Percentiles rank a stretch among this genome's conserved stretches.
phyloP scores from a whole-genome alignment of 2,888 invertebrate genomes.

The Lithophane semibrunnea region DNA sequence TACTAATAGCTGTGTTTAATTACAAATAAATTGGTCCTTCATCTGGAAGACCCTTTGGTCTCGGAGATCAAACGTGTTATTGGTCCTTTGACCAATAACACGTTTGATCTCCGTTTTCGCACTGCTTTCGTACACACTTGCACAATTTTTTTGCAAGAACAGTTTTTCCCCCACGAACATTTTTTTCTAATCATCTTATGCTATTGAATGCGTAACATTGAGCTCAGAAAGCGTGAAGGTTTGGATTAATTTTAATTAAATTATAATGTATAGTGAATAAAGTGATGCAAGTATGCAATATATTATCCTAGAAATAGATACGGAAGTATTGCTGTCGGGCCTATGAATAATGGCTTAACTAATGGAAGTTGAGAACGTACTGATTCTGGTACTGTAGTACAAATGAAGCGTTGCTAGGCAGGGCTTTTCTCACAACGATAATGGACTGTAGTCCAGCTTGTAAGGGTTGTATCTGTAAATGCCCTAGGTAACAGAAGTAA shows the following conservation, averaged over 20 bases:
- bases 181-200: constrained; percentile 10
- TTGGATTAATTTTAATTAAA: constrained; percentile 56
- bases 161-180: neutral
- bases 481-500: neutral
- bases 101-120: neutral
- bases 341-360: constrained; percentile 6
- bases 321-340: constrained; percentile 12
- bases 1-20: neutral
- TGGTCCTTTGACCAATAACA: neutral
- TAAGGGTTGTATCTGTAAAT: neutral
- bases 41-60: too few relatives aligned
- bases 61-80: too few relatives aligned
- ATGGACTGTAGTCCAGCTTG: neutral
- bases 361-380: neutral
- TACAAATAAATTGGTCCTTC: neutral
- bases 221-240: constrained; percentile 70
- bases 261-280: constrained; percentile 34
- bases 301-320: constrained; percentile 30
- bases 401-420: neutral
- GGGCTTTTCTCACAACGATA: neutral
- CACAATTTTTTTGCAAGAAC: neutral
- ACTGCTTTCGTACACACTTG: neutral
- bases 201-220: constrained; percentile 38
- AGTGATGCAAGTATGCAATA: constrained; percentile 16
- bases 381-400: neutral